Evolutionary conservation across 2,888 invertebrate genomes (phyloP).

Genomic region (Yponomeuta malinellus): DNA sequence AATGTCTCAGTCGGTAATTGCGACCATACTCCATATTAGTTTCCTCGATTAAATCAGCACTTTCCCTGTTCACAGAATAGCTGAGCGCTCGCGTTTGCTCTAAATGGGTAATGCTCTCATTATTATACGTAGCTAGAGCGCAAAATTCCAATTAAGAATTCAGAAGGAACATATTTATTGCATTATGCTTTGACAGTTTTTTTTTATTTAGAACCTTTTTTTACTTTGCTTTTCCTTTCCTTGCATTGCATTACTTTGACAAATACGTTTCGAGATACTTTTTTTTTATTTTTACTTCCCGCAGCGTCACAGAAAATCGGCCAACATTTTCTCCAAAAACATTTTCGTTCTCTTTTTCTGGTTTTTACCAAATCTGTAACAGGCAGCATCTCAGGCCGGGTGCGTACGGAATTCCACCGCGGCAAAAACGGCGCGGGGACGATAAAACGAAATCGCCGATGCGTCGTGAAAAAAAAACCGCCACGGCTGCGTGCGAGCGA

Average conservation of each 20-base stretch:
- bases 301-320: constrained; percentile 16
- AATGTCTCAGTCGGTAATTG: constrained; percentile 3
- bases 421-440: constrained; percentile 69
- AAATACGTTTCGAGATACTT: neutral
- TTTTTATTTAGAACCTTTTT: neutral
- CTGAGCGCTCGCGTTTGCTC: neutral
- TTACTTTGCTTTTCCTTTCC: neutral
- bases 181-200: neutral
- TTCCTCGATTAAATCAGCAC: constrained; percentile 5
- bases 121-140: neutral
- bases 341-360: neutral
- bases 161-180: neutral
- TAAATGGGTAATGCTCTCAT: neutral
- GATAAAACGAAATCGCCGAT: constrained; percentile 73
- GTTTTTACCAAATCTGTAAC: neutral
- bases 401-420: constrained; percentile 64
- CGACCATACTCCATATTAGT: neutral
- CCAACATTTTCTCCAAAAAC: constrained; percentile 11
- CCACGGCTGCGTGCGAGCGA: constrained; percentile 67
- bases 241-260: neutral
- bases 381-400: constrained; percentile 28
- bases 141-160: neutral
- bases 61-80: constrained; percentile 11
- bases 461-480: constrained; percentile 65
- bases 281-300: neutral